Evolutionary conservation across 1,140 invertebrate species (phyloP).

Genomic region (Micrasema longulum): DNA sequence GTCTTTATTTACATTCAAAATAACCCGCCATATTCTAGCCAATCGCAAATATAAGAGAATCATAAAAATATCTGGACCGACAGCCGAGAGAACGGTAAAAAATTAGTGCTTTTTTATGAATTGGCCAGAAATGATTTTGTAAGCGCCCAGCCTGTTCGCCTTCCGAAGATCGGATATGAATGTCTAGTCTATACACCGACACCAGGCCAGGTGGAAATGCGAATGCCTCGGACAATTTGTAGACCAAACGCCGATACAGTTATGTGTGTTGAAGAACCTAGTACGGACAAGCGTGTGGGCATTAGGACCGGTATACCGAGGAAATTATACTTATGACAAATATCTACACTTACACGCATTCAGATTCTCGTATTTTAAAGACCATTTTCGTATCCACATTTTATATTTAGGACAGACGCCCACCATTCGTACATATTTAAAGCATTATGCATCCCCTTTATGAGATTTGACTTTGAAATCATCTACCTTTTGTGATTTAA

Average conservation of each 20-base stretch:
- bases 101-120: neutral
- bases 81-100: neutral
- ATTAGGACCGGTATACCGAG: slow-evolving; percentile 13
- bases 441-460: too few relatives aligned
- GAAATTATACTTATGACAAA: slow-evolving; percentile 4
- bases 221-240: slow-evolving; percentile 41
- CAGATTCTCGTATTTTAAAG: too few relatives aligned
- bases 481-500: too few relatives aligned
- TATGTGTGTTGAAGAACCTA: slow-evolving; percentile 39
- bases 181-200: slow-evolving; percentile 1
- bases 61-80: neutral
- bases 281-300: slow-evolving; percentile 25
- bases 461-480: too few relatives aligned
- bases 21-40: too few relatives aligned
- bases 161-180: neutral
- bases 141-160: neutral
- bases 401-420: too few relatives aligned
- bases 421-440: too few relatives aligned
- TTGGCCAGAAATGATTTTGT: neutral
- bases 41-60: slow-evolving; percentile 1
- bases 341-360: too few relatives aligned
- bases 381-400: too few relatives aligned
- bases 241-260: slow-evolving; percentile 49
- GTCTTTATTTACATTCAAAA: too few relatives aligned
- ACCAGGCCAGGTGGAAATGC: slow-evolving; percentile 16